Conservation (phyloP, 1,140 invertebrate genomes). For the Camponotus pennsylvanicus region DNA sequence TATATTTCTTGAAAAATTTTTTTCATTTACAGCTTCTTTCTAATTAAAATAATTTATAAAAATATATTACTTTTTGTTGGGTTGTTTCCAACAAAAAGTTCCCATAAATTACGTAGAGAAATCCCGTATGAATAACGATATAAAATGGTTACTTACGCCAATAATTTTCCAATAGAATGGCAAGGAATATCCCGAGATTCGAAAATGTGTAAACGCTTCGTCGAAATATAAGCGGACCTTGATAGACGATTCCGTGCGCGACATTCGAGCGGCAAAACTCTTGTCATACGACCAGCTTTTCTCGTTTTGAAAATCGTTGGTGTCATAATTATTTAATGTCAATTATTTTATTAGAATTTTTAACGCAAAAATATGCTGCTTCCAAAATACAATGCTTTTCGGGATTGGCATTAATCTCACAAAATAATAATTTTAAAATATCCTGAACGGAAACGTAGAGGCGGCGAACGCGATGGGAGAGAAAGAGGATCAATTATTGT, state of each 20-base stretch:
- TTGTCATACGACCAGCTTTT: constrained; percentile 24
- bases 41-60: background rate
- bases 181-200: constrained; percentile 64
- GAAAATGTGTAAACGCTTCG: constrained; percentile 69
- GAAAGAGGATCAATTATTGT: constrained; percentile 68
- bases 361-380: background rate
- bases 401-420: background rate
- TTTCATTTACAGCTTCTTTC: background rate
- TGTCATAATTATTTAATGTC: background rate
- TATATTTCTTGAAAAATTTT: background rate
- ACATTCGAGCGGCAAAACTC: constrained; percentile 53
- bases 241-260: constrained; percentile 61
- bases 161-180: background rate
- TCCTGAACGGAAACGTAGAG: background rate
- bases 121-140: background rate
- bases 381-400: background rate
- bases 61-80: background rate
- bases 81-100: no score
- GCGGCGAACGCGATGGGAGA: background rate
- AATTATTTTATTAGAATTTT: background rate
- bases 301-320: background rate
- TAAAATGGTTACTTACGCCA: background rate
- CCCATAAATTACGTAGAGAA: background rate
- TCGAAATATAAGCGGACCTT: constrained; percentile 71
- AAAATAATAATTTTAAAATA: background rate